Percentiles rank a stretch among this genome's conserved stretches.
These are phyloP conservation scores for Ctenochaetus hawaiiensis DNA, from an alignment of 2,797 vertebrate species.

Conservation along the genomic window DNA sequence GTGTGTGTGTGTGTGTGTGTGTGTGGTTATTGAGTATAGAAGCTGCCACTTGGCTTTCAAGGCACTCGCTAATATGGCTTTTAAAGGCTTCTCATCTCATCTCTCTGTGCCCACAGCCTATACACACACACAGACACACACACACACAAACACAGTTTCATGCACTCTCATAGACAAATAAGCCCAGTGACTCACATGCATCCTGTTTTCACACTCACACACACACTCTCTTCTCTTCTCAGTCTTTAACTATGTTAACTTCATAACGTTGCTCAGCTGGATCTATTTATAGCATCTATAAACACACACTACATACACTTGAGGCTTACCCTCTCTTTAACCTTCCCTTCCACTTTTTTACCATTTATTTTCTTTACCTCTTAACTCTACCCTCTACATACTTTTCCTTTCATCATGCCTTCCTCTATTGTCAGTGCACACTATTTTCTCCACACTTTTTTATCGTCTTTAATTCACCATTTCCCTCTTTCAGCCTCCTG, in stretches of 20 bases:
- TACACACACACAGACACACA: conserved; percentile 23
- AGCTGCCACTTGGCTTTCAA: conserved; percentile 78
- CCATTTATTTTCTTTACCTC: conserved; percentile 23
- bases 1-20: conserved; percentile 22
- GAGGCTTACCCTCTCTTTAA: conserved; percentile 46
- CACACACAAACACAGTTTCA: conserved; percentile 11
- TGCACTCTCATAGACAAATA: conserved; percentile 27
- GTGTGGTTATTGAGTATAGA: conserved; percentile 52
- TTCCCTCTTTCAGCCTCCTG: conserved; percentile 14
- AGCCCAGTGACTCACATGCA: conserved; percentile 37
- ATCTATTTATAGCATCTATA: conserved; percentile 47
- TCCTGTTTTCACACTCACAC: conserved; percentile 31
- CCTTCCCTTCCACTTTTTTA: conserved; percentile 18
- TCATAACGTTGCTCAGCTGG: conserved; percentile 44
- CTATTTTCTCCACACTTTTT: neutral
- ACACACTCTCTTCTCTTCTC: conserved; percentile 22
- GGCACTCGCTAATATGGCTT: conserved; percentile 72
- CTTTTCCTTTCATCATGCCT: conserved; percentile 14
- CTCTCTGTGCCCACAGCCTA: conserved; percentile 26
- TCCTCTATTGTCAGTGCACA: neutral
- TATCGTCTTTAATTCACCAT: conserved; percentile 19
- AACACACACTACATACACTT: conserved; percentile 17
- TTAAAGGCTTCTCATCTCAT: conserved; percentile 70
- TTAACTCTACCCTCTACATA: conserved; percentile 15
- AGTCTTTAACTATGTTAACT: conserved; percentile 39